phyloP scores from a whole-genome alignment of 2,113 vertebrate genomes.

The Pavo muticus region DNA sequence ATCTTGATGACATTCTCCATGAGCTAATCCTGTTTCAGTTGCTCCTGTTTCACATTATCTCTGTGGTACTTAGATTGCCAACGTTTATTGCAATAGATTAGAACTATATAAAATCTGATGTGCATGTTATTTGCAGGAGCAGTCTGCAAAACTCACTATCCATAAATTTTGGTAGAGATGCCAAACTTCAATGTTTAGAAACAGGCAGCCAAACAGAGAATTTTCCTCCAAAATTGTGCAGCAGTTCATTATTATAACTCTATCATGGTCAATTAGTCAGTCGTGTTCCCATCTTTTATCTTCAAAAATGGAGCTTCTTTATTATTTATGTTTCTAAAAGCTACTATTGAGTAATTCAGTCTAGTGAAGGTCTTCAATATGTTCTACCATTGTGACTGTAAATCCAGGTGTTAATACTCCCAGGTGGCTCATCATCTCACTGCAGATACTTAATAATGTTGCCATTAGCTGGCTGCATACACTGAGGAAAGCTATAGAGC shows the following conservation, averaged over 20 bases:
- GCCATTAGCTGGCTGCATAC: constrained; percentile 78
- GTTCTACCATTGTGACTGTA: constrained; percentile 77
- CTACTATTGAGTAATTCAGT: constrained; percentile 84
- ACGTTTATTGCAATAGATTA: constrained; percentile 41
- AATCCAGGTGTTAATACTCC: constrained; percentile 86
- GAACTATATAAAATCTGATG: constrained; percentile 51
- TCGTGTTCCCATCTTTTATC: constrained; percentile 81
- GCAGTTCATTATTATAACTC: constrained; percentile 86
- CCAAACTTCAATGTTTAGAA: constrained; percentile 57
- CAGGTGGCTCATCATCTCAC: constrained; percentile 78
- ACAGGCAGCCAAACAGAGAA: constrained; percentile 58
- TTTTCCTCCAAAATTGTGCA: constrained; percentile 66
- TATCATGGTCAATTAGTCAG: constrained; percentile 86
- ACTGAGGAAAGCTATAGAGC: constrained; percentile 68
- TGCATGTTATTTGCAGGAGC: constrained; percentile 62
- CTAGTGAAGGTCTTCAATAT: constrained; percentile 79
- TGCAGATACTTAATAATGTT: constrained; percentile 81
- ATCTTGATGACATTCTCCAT: not conserved
- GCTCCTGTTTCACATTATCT: not conserved
- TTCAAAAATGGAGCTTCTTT: constrained; percentile 82
- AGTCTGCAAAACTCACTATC: constrained; percentile 30
- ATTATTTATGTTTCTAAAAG: constrained; percentile 85
- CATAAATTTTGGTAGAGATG: constrained; percentile 59
- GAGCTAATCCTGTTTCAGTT: not conserved
- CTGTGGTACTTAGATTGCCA: not conserved